Percentiles rank a stretch among this genome's conserved stretches.
Evolutionary conservation across 1,140 invertebrate genomes (phyloP).

Genomic region (Aphidius gifuensis): DNA sequence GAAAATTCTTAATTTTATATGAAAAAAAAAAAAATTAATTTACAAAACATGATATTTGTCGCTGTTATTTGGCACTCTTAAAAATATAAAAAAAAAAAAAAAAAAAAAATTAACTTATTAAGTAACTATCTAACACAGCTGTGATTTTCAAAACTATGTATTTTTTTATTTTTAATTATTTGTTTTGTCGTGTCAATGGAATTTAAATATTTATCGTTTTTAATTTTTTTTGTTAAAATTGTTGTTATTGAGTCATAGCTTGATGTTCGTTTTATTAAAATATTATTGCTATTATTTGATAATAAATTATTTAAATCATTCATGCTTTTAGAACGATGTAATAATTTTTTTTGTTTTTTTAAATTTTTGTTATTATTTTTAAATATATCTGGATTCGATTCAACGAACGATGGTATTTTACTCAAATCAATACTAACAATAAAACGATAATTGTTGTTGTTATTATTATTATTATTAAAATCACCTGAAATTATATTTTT

Average conservation of each 20-base stretch:
- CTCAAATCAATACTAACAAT: conserved; percentile 48
- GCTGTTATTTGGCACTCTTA: too few species aligned
- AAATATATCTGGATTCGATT: conserved; percentile 36
- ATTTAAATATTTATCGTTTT: neutral
- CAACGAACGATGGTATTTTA: conserved; percentile 39
- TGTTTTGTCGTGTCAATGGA: conserved; percentile 11
- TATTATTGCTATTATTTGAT: conserved; percentile 12
- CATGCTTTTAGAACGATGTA: conserved; percentile 26
- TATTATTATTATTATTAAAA: neutral
- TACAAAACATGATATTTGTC: too few species aligned
- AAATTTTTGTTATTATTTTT: conserved; percentile 15
- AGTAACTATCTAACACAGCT: conserved; percentile 30
- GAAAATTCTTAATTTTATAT: too few species aligned
- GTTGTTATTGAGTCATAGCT: conserved; percentile 4
- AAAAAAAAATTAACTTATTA: neutral
- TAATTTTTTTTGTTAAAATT: neutral
- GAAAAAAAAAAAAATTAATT: too few species aligned
- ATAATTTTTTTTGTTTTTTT: neutral
- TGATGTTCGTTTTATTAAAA: neutral
- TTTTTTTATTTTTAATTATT: conserved; percentile 22
- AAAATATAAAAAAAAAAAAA: too few species aligned
- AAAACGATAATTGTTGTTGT: conserved; percentile 18
- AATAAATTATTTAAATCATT: conserved; percentile 18
- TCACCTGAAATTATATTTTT: conserved; percentile 10
- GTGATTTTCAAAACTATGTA: conserved; percentile 27